phyloP scores from a whole-genome alignment of 2,113 vertebrate genomes.

The Cathartes aura region DNA sequence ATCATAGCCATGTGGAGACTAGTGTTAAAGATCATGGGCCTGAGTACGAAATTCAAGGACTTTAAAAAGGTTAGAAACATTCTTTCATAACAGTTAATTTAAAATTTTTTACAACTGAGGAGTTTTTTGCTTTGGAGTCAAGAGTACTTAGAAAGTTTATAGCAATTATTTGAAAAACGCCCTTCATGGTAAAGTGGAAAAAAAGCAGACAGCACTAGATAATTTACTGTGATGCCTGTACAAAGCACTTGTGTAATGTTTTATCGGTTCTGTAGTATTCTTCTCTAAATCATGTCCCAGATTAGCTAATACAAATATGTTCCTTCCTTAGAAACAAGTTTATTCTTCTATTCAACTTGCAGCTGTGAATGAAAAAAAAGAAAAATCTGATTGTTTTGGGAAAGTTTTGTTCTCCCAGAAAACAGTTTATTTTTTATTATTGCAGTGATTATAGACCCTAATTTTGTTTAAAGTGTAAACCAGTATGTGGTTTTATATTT shows the following conservation, averaged over 20 bases:
- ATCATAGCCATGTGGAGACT: neutral
- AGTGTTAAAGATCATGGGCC: neutral
- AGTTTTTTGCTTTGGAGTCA: neutral
- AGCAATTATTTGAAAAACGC: neutral
- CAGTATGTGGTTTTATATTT: neutral
- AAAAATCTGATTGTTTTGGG: neutral
- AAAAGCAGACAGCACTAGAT: neutral
- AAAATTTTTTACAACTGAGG: neutral
- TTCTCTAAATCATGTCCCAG: neutral
- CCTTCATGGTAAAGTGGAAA: neutral
- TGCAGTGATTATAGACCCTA: neutral
- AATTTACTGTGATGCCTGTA: neutral
- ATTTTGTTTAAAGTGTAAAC: neutral
- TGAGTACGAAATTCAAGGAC: neutral
- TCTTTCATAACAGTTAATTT: neutral
- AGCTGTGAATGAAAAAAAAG: neutral
- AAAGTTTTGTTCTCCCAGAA: neutral
- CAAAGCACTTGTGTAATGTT: neutral
- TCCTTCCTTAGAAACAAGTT: neutral
- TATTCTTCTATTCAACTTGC: slow-evolving; percentile 18
- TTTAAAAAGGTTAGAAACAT: neutral
- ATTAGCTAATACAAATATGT: neutral
- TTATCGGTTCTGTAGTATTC: neutral
- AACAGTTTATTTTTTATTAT: neutral
- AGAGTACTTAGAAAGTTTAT: neutral